Conservation (phyloP, 2,888 invertebrate genomes). For the Drosophila greeni region DNA sequence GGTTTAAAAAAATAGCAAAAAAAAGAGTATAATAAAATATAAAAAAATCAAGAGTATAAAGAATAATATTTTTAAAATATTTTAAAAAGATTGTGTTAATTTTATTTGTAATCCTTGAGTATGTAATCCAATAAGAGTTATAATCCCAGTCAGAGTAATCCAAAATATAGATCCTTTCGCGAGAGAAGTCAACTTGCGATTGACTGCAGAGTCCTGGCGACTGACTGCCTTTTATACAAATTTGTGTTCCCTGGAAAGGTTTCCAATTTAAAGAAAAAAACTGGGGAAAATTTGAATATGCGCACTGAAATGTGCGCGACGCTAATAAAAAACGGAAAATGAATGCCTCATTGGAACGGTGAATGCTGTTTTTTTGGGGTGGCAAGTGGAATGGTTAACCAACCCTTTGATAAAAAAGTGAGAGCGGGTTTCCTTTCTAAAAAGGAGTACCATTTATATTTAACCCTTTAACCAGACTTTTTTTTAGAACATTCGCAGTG, state of each 20-base stretch:
- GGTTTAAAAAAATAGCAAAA: not conserved
- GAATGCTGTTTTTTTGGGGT: slow-evolving; percentile 4
- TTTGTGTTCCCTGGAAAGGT: slow-evolving; percentile 37
- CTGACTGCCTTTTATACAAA: slow-evolving; percentile 56
- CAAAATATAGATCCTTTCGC: slow-evolving; percentile 24
- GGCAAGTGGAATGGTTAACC: slow-evolving; percentile 22
- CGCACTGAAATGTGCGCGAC: slow-evolving; percentile 55
- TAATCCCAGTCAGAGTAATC: slow-evolving; percentile 15
- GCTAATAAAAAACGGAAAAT: slow-evolving; percentile 39
- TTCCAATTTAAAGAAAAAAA: slow-evolving; percentile 62
- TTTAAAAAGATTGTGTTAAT: not conserved
- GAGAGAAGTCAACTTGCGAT: slow-evolving; percentile 39
- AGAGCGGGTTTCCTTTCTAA: not conserved
- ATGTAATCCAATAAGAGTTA: not conserved
- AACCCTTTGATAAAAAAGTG: slow-evolving; percentile 55
- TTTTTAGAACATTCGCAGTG: slow-evolving; percentile 14
- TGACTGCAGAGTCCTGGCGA: slow-evolving; percentile 29
- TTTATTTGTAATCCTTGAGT: not conserved
- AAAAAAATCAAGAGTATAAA: not conserved
- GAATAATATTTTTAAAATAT: not conserved
- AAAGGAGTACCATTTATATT: not conserved
- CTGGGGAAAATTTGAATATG: slow-evolving; percentile 72
- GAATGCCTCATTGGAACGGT: slow-evolving; percentile 16
- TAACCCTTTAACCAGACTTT: slow-evolving; percentile 3
- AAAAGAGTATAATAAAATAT: too few relatives aligned